phyloP scores from a whole-genome alignment of 2,888 invertebrate genomes.

The Eustalomyia histrio region DNA sequence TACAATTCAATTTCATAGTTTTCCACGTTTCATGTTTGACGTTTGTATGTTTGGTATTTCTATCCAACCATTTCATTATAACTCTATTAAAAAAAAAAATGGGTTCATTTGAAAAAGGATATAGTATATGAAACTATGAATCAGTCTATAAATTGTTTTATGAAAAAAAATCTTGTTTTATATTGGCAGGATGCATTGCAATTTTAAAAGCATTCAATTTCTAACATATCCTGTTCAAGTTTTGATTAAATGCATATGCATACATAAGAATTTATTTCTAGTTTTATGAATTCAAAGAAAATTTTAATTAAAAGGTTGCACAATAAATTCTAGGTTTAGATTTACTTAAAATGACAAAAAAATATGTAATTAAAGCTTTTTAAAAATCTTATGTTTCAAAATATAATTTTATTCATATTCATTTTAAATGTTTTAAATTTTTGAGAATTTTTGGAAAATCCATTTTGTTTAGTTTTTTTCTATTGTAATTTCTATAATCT shows the following conservation, averaged over 20 bases:
- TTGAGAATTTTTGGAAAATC: too few relatives aligned
- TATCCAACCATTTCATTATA: constrained; percentile 27
- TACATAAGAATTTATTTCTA: neutral
- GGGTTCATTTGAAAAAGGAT: neutral
- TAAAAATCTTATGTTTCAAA: too few relatives aligned
- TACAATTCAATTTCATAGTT: constrained; percentile 30
- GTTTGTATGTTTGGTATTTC: neutral
- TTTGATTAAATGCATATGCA: constrained; percentile 24
- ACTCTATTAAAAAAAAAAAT: constrained; percentile 6
- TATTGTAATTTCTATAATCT: too few relatives aligned
- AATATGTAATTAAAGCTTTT: too few relatives aligned
- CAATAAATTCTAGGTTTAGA: too few relatives aligned
- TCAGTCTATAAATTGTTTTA: neutral
- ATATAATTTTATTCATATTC: too few relatives aligned
- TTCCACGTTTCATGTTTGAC: neutral
- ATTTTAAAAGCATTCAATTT: constrained; percentile 19
- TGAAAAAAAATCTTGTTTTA: neutral
- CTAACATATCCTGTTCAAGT: constrained; percentile 9
- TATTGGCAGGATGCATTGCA: constrained; percentile 26
- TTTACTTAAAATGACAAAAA: too few relatives aligned
- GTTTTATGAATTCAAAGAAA: neutral
- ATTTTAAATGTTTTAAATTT: too few relatives aligned
- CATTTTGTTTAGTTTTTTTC: too few relatives aligned
- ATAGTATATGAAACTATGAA: neutral
- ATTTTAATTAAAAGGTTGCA: neutral